These are phyloP conservation scores for Colletes gigas DNA, from an alignment of 1,140 invertebrate genomes.

Conservation along the genomic window DNA sequence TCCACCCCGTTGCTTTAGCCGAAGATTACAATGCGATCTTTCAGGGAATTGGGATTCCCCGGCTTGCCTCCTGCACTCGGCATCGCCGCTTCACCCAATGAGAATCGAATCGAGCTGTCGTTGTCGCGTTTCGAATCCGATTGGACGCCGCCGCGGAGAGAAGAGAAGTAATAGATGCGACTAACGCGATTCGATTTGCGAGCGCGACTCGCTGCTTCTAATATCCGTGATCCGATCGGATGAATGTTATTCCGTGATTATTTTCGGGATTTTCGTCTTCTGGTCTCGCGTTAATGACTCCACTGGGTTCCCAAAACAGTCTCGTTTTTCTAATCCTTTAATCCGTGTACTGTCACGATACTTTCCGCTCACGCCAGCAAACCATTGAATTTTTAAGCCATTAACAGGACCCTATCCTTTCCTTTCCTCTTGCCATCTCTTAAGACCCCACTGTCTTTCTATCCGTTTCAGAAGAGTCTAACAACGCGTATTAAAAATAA, in stretches of 20 bases:
- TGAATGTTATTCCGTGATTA: slow-evolving; percentile 23
- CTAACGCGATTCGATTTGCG: slow-evolving; percentile 61
- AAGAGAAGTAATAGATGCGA: slow-evolving; percentile 62
- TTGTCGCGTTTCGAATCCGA: slow-evolving; percentile 61
- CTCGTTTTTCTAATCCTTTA: no score
- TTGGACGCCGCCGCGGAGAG: slow-evolving; percentile 38
- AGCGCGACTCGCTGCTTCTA: slow-evolving; percentile 9
- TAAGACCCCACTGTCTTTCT: no score
- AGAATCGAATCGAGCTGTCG: slow-evolving; percentile 67
- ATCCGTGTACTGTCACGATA: no score
- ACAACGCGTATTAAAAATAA: no score
- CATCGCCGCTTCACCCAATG: slow-evolving; percentile 45
- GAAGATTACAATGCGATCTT: slow-evolving; percentile 72
- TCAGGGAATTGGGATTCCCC: slow-evolving; percentile 68
- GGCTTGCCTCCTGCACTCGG: slow-evolving; percentile 20
- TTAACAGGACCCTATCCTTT: no score
- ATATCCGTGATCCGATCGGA: slow-evolving; percentile 14
- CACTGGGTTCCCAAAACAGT: no score
- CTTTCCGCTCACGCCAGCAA: no score
- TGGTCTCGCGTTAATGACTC: no score
- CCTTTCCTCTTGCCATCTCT: no score
- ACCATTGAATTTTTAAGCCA: no score
- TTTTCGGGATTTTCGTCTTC: not conserved
- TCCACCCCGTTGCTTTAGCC: slow-evolving; percentile 69
- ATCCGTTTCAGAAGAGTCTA: no score